Base-by-base conservation (phyloP, 2,888 invertebrate species). In the Syrista parreyssii region DNA sequence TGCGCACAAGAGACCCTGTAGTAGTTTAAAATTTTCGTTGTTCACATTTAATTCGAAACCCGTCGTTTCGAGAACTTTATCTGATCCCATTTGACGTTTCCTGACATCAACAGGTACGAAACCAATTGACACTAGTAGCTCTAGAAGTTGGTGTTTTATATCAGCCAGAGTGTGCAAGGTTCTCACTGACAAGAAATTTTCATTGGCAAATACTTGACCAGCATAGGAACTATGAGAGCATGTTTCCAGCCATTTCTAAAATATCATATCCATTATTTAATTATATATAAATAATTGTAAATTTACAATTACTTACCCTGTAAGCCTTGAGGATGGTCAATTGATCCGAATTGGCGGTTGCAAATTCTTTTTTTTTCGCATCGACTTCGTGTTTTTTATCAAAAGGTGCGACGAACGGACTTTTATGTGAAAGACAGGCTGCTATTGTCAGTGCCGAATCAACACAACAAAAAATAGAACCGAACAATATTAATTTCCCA, bases 401-500 rank as follows among this genome's bases (percentile, higher is more conserved):
- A 87, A 96, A 95, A 0, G 96, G 96, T 71, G 95, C 93, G 0
- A 95, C 93, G 88, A 97, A 97, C 0, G 96, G 97, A 75, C 94
- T 95, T 88, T 96, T 96, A 87, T 96, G 95, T 84, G 96, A 96
- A 68, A 97, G 92, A 90, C 95, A 96, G 1, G 97, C 96, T 0
- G 97, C 98, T 89, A 99, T 97, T 4, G 98, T 98, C 3, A 98
- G 92, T 0, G 98, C 96, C 0, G 98, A 97, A 92, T 98, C 97
- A 55, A 98, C 93, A 89, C 98, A 98, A 84, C 96, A 96, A 89
- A 99, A 96, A 80, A 98, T 97, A 15, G 98, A 96, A 0, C 98
- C 97, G 86, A 97, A 97, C 11, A 99, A 91, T 93, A 99, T 96
- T 82, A 98, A 93, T 89, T 98, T 98, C n/a, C 98, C 98, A 84